Percentiles rank a stretch among this genome's conserved stretches.
phyloP scores from a whole-genome alignment of 2,888 invertebrate species.

The Petrolisthes manimaculis region DNA sequence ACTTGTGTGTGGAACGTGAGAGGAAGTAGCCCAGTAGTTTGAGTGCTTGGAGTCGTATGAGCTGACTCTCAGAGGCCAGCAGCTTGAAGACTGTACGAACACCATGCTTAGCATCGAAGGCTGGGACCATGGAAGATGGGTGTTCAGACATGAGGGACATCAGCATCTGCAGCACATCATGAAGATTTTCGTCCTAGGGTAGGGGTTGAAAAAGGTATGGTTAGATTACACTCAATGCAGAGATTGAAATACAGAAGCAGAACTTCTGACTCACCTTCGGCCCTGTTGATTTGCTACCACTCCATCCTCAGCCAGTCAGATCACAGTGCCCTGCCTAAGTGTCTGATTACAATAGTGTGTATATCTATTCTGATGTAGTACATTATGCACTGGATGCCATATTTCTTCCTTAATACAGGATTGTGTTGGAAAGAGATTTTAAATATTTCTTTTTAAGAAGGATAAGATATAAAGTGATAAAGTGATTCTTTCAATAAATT shows the following conservation, averaged over 20 bases:
- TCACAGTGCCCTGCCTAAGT: too few species aligned
- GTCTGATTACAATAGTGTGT: too few species aligned
- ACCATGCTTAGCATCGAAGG: constrained; percentile 97
- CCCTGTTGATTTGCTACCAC: too few species aligned
- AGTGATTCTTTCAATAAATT: too few species aligned
- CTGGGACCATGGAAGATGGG: constrained; percentile 98
- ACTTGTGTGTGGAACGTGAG: constrained; percentile 98
- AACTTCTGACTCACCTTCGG: neutral
- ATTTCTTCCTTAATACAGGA: too few species aligned
- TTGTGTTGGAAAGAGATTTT: too few species aligned
- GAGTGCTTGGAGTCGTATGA: constrained; percentile 93
- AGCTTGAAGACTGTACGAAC: constrained; percentile 97
- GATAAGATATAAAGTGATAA: too few species aligned
- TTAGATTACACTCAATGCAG: neutral
- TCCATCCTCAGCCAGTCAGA: too few species aligned
- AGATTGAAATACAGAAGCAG: neutral
- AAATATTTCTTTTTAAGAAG: too few species aligned
- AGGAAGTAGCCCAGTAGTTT: constrained; percentile 98
- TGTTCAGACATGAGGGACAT: constrained; percentile 98
- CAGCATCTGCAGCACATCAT: constrained; percentile 96
- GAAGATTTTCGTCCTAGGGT: constrained; percentile 93
- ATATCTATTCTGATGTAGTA: too few species aligned
- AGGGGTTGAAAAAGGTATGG: neutral
- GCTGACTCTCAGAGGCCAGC: constrained; percentile 93
- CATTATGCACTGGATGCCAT: too few species aligned